A percentile compares a stretch with the other conserved stretches of the same genome.
Evolutionary conservation across 2,888 invertebrate genomes (phyloP).

Genomic region (Prenolepis imparis): DNA sequence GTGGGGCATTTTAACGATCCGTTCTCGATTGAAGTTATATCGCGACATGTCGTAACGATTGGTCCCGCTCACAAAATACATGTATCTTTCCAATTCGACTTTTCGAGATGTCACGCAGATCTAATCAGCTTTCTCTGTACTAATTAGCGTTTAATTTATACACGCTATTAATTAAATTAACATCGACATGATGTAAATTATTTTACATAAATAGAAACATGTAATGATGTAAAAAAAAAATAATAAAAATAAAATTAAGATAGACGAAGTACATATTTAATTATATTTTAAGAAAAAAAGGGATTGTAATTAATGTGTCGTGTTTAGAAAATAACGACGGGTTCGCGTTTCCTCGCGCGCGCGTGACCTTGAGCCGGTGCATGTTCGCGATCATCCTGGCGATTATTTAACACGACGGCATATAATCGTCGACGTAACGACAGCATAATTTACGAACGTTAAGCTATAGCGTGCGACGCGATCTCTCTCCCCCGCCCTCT

Average conservation of each 20-base stretch:
- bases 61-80: not conserved
- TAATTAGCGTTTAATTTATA: not conserved
- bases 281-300: not conserved
- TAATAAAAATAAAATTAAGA: not conserved
- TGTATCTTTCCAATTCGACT: not conserved
- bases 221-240: not conserved
- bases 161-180: not conserved
- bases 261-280: not conserved
- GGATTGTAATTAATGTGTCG: not conserved
- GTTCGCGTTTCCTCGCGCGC: conserved; percentile 52
- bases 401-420: conserved; percentile 74
- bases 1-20: conserved; percentile 28
- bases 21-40: conserved; percentile 16
- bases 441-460: conserved; percentile 70
- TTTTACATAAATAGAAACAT: not conserved
- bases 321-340: not conserved
- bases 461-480: conserved; percentile 53
- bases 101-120: not conserved
- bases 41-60: conserved; percentile 12
- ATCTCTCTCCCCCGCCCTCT: conserved; percentile 23
- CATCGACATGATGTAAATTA: not conserved
- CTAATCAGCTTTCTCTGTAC: not conserved
- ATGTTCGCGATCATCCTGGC: conserved; percentile 54
- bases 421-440: conserved; percentile 72
- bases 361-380: conserved; percentile 63